Percentiles rank a stretch among this genome's conserved stretches.
Evolutionary conservation across 2,113 vertebrate genomes (phyloP).

Genomic region (Mus pahari): DNA sequence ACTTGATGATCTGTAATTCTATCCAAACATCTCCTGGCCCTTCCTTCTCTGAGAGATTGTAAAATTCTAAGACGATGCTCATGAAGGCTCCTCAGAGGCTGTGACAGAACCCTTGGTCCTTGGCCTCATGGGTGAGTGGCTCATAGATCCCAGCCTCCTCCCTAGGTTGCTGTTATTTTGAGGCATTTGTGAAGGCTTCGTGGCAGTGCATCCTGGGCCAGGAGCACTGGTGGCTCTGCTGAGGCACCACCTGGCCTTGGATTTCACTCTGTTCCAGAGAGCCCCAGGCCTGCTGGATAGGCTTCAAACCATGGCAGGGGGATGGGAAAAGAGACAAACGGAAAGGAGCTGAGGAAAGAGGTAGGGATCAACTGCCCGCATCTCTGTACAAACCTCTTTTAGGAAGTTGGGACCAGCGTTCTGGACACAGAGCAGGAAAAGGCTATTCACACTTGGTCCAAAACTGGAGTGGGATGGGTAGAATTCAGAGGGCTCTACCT

Average conservation of each 20-base stretch:
- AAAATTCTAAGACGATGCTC: background rate
- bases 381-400: background rate
- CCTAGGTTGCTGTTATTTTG: conserved; percentile 6
- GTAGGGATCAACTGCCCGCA: background rate
- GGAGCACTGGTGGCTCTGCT: conserved; percentile 50
- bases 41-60: background rate
- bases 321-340: conserved; percentile 48
- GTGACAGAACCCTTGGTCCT: background rate
- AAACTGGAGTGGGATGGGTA: background rate
- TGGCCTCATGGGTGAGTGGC: background rate
- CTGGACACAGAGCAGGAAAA: background rate
- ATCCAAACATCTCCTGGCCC: background rate
- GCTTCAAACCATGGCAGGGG: conserved; percentile 71
- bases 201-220: background rate
- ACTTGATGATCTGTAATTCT: background rate
- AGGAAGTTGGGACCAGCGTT: background rate
- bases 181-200: background rate
- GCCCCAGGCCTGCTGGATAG: conserved; percentile 75
- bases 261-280: conserved; percentile 72
- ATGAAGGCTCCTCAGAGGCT: background rate
- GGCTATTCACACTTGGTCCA: background rate
- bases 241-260: conserved; percentile 78
- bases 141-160: background rate
- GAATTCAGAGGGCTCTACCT: background rate
- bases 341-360: background rate